Percentiles rank a stretch among this genome's conserved stretches.
Evolutionary conservation across 1,140 invertebrate genomes (phyloP).

Genomic region (Ceratina australensis): DNA sequence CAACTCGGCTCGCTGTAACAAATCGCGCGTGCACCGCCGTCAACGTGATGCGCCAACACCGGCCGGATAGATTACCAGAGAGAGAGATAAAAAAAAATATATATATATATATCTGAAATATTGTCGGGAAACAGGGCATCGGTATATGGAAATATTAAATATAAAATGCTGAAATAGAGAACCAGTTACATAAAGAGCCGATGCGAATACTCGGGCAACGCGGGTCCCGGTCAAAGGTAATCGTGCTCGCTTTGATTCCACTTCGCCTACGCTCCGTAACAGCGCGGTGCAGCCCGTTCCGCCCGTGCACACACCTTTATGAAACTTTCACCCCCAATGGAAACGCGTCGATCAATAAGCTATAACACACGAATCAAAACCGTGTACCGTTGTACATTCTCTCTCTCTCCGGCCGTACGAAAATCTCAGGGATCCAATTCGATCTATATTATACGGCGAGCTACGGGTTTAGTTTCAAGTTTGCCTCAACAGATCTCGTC

Average conservation of each 20-base stretch:
- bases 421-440: not conserved
- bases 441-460: conserved; percentile 25
- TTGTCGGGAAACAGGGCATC: not conserved
- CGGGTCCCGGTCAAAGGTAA: conserved; percentile 31
- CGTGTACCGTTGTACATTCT: too few species aligned
- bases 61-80: not conserved
- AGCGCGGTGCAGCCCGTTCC: not conserved
- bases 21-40: conserved; percentile 15
- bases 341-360: not conserved
- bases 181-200: not conserved
- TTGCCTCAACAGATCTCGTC: not conserved
- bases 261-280: conserved; percentile 6
- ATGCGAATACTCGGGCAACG: not conserved
- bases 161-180: not conserved
- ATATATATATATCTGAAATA: too few species aligned
- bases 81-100: too few species aligned
- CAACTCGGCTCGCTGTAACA: conserved; percentile 3
- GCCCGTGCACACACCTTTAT: not conserved
- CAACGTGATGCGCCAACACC: too few species aligned
- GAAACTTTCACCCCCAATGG: conserved; percentile 1
- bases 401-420: not conserved
- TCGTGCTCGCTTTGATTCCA: conserved; percentile 41
- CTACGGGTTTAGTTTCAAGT: not conserved
- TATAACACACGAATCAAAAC: not conserved
- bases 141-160: not conserved